These are phyloP conservation scores for Lethenteron reissneri DNA, from an alignment of 2,113 vertebrate species.

Conservation along the genomic window DNA sequence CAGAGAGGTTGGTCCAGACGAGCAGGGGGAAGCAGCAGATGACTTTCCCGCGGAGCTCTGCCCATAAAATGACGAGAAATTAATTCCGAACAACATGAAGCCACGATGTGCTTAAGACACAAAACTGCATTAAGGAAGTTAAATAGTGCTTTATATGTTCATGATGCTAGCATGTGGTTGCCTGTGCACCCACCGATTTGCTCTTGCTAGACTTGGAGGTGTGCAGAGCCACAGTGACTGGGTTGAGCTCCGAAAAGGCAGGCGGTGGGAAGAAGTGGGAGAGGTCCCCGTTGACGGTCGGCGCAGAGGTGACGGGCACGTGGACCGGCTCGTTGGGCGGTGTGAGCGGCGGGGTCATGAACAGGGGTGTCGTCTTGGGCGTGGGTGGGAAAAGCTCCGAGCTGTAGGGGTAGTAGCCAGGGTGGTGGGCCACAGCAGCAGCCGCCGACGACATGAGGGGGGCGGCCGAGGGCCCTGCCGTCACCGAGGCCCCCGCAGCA, in stretches of 20 bases:
- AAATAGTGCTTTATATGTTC: too few species aligned
- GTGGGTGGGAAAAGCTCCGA: slow-evolving; percentile 95
- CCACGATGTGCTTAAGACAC: too few species aligned
- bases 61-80: too few species aligned
- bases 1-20: too few species aligned
- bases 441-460: slow-evolving; percentile 26
- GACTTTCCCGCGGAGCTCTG: too few species aligned
- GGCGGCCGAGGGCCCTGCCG: slow-evolving; percentile 77
- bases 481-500: slow-evolving; percentile 60
- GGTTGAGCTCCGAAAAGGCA: slow-evolving; percentile 53
- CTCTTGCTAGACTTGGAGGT: slow-evolving; percentile 66
- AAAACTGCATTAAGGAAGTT: too few species aligned
- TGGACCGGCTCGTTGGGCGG: slow-evolving; percentile 83
- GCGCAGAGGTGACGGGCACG: slow-evolving; percentile 15
- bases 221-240: slow-evolving; percentile 67
- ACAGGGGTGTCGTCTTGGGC: slow-evolving; percentile 90
- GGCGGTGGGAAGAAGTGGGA: slow-evolving; percentile 87
- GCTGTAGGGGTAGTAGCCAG: slow-evolving; percentile 91
- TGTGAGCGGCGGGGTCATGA: slow-evolving; percentile 95
- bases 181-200: slow-evolving; percentile 45
- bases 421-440: slow-evolving; percentile 12
- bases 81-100: too few species aligned
- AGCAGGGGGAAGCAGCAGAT: too few species aligned
- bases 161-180: slow-evolving; percentile 6
- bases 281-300: slow-evolving; percentile 78